These are phyloP conservation scores for Synergus umbraculus DNA, from an alignment of 2,888 invertebrate genomes.

Conservation along the genomic window DNA sequence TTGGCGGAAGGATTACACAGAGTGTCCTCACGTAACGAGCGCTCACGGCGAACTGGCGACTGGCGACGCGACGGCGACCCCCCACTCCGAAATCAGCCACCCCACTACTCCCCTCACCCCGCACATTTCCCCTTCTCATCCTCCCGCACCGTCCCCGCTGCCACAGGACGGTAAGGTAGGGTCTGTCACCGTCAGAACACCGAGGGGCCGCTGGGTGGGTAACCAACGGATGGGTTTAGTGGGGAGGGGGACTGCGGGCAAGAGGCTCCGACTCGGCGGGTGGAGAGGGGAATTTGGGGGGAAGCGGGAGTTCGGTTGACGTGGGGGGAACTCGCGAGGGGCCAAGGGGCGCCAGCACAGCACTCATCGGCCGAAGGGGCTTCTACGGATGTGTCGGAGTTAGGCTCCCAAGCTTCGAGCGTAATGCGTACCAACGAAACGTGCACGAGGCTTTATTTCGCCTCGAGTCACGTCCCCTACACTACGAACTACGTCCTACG, in stretches of 20 bases:
- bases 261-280: constrained; percentile 69
- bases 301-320: constrained; percentile 63
- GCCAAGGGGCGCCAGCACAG: constrained; percentile 67
- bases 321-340: constrained; percentile 54
- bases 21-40: constrained; percentile 88
- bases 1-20: constrained; percentile 64
- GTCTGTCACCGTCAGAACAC: constrained; percentile 77
- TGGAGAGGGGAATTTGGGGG: constrained; percentile 67
- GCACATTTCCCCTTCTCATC: constrained; percentile 58
- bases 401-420: constrained; percentile 52
- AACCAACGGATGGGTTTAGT: constrained; percentile 73
- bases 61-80: constrained; percentile 76
- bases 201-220: constrained; percentile 78
- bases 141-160: constrained; percentile 43
- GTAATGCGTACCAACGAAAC: constrained; percentile 44
- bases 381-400: constrained; percentile 68
- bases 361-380: constrained; percentile 72
- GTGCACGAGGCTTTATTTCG: constrained; percentile 42
- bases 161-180: constrained; percentile 68
- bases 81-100: constrained; percentile 62
- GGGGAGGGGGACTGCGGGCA: constrained; percentile 68
- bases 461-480: constrained; percentile 38
- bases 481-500: constrained; percentile 15
- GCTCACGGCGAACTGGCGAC: constrained; percentile 88
- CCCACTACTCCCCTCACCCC: constrained; percentile 57